phyloP scores from a whole-genome alignment of 2,797 vertebrate species.

The Falco naumanni region DNA sequence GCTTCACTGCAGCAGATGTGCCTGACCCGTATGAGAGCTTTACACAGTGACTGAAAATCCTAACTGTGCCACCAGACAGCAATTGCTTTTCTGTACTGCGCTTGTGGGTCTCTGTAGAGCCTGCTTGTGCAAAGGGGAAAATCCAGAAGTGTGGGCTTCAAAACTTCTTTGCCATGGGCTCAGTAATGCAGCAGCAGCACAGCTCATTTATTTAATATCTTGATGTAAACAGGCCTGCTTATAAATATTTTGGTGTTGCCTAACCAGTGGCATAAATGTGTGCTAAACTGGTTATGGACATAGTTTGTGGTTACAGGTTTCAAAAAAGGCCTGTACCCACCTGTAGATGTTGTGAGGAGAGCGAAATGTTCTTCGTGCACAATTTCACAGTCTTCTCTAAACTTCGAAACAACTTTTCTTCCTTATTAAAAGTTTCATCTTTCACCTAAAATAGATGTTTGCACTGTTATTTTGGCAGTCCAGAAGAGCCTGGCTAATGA shows the following conservation, averaged over 20 bases:
- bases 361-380: constrained; percentile 87
- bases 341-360: constrained; percentile 84
- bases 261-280: background rate
- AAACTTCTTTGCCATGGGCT: background rate
- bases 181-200: background rate
- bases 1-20: background rate
- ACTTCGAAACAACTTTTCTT: constrained; percentile 91
- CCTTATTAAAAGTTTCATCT: constrained; percentile 90
- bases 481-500: background rate
- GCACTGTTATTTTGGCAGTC: background rate
- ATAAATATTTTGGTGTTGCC: background rate
- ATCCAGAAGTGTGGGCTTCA: background rate
- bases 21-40: background rate
- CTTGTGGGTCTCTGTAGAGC: background rate
- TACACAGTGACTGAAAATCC: background rate
- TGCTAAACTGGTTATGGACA: background rate
- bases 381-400: constrained; percentile 92
- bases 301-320: background rate
- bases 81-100: background rate
- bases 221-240: background rate
- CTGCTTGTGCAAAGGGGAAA: background rate
- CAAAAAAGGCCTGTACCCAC: constrained; percentile 68
- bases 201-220: background rate
- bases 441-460: constrained; percentile 84
- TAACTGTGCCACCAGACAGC: background rate